These are phyloP conservation scores for Indicator maculatus DNA, from an alignment of 2,113 vertebrate genomes.

Conservation along the genomic window DNA sequence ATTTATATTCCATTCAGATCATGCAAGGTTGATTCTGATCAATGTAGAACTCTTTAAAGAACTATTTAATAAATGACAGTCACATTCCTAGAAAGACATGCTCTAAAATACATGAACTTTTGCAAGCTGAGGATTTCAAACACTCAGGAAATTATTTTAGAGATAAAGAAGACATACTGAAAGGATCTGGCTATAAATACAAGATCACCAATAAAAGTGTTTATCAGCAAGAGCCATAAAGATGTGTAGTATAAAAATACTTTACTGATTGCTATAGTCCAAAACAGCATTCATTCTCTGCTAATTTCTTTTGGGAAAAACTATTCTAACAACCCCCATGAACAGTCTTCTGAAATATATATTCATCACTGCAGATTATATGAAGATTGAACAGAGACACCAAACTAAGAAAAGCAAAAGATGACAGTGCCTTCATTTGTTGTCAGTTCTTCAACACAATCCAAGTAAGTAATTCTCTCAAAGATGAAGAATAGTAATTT, in stretches of 20 bases:
- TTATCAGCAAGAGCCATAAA: background rate
- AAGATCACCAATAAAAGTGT: background rate
- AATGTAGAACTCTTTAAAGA: background rate
- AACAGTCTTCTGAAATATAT: background rate
- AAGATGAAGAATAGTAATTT: background rate
- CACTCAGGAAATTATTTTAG: background rate
- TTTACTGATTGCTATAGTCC: background rate
- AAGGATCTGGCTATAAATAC: background rate
- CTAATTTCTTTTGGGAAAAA: conserved; percentile 4
- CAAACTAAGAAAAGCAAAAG: background rate
- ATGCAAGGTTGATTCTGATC: background rate
- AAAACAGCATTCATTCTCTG: background rate
- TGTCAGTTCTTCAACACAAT: background rate
- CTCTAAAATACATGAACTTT: background rate
- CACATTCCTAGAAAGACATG: background rate
- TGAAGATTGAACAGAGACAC: background rate
- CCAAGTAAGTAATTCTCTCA: background rate
- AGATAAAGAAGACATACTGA: background rate
- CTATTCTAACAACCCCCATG: background rate
- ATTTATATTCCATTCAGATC: background rate
- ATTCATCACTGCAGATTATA: background rate
- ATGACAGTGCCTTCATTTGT: background rate
- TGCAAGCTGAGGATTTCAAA: background rate
- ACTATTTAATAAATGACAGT: background rate
- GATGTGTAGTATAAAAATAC: background rate